A percentile compares a stretch with the other conserved stretches of the same genome.
Conservation (phyloP, 2,113 vertebrate genomes). For the Elephantulus edwardii region DNA sequence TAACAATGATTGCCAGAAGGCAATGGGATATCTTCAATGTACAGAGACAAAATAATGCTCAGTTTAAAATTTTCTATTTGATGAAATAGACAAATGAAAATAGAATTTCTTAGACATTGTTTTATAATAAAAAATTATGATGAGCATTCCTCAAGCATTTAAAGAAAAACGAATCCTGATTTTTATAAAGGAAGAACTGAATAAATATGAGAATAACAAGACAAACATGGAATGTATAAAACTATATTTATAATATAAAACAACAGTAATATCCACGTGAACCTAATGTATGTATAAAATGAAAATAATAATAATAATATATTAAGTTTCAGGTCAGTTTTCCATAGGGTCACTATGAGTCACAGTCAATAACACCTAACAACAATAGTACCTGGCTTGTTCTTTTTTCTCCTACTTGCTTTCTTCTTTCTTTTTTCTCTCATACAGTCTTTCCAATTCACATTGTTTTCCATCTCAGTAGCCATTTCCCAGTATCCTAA, state of each 20-base stretch:
- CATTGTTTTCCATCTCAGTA: no score
- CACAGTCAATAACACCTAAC: no score
- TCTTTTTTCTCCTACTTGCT: no score
- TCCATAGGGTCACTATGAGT: no score
- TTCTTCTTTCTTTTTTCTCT: no score
- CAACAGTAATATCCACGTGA: not conserved
- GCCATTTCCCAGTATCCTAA: no score
- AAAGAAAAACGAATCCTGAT: no score
- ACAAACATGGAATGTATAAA: not conserved
- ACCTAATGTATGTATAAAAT: not conserved
- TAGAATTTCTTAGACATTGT: constrained; percentile 1
- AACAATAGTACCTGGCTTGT: no score
- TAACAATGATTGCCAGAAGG: not conserved
- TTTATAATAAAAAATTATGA: not conserved
- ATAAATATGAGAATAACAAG: no score
- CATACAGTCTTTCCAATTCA: no score
- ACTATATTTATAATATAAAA: no score
- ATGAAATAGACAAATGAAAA: constrained; percentile 27
- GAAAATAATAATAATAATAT: not conserved
- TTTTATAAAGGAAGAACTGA: no score
- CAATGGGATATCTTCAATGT: not conserved
- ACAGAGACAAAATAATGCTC: not conserved
- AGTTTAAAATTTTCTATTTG: not conserved
- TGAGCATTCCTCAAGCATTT: not conserved
- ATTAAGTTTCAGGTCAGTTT: not conserved